Base-by-base conservation (phyloP, 37 sponge, comb jelly and placozoan genomes). In the Beroe forskalii region DNA sequence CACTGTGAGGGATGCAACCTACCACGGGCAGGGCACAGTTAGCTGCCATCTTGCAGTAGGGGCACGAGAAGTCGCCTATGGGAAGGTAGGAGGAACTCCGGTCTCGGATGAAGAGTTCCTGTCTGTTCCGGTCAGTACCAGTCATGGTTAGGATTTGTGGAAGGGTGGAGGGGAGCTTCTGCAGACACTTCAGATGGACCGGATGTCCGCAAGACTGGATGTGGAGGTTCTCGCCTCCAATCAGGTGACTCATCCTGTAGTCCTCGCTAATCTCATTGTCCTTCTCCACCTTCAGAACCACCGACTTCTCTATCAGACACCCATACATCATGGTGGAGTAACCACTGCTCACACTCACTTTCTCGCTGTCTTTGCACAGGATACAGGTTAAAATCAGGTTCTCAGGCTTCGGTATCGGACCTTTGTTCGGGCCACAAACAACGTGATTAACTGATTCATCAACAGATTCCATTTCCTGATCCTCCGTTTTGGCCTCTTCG, bases 171-270 rank as follows among this genome's bases (percentile, higher is more conserved):
- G 86, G 9, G 30, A 44, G 27, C 55, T 44, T 80, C 86, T 80
- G 86, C 3, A 80, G 55, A 44, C 86, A 80, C 86, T 44, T 80
- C 48, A 80, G 4, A 27, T 80, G 86, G 22, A 80, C 35, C 12
- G 86, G 86, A 37, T 80, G 86, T 0, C 86, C 86, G 42, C 86
- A 80, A 42, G 86, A 80, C 86, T 80, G 86, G 55, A 80, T 80
- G 42, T 80, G 86, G 0, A 80, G 86, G 86, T 80, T 43, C 28
- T 80, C 55, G 2, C 86, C 86, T 8, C 86, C 86, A 1, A 80
- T 9, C 17, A 80, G 55, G 17, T 80, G n/a, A 41, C 86, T 44
- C 55, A 80, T 80, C 38, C 72, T 69, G 72, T 69, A 69, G 14
- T 80, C 86, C 24, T 44, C 86, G 28, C 38, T 23, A 0, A 80